Evolutionary conservation across 1,140 invertebrate genomes (phyloP), one percentile per base, ranked within the genome.

Genomic region (Calosoma granatense): DNA sequence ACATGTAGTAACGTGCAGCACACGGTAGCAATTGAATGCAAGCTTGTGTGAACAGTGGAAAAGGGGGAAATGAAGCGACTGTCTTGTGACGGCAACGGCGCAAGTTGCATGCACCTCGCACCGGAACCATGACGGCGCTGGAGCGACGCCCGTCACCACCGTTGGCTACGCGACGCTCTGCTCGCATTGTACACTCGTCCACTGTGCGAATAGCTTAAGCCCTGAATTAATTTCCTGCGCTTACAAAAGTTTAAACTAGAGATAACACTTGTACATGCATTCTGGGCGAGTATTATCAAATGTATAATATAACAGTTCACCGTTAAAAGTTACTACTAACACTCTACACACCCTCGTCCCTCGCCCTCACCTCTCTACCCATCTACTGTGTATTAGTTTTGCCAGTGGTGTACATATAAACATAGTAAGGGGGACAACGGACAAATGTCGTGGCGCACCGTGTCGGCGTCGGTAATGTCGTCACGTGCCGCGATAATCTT

Each of bases 231-330:
- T 47, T 47, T 47, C 41, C 41, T 9, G 41, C 17, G 41, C 17
- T 47, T 47, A 17, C 41, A 47, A 47, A 47, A 47, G 41, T 47
- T 47, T 47, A 6, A 47, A 47, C 41, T 47, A 47, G 9, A 47
- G 41, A 47, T 47, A 47, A 17, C 41, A 17, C 41, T 12, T 17
- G 9, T 47, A 17, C 17, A 17, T 47, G 9, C 41, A 47, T 17
- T 47, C 41, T 4, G 17, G 41, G 6, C 26, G 26, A n/a, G 26
- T 30, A 30, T 30, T 30, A 30, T 30, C 26, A 30, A 30, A 30
- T 14, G 26, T 6, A 30, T 30, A 30, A 30, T 30, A 30, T 14
- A 30, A 30, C 26, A 14, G 26, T 30, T 30, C 6, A 30, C 26
- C 6, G 26, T 30, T 30, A 30, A 30, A 30, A 30, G 26, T 30